These are phyloP conservation scores for Phoxinus dragarum DNA, from an alignment of 2,797 vertebrate species.

Conservation along the genomic window DNA sequence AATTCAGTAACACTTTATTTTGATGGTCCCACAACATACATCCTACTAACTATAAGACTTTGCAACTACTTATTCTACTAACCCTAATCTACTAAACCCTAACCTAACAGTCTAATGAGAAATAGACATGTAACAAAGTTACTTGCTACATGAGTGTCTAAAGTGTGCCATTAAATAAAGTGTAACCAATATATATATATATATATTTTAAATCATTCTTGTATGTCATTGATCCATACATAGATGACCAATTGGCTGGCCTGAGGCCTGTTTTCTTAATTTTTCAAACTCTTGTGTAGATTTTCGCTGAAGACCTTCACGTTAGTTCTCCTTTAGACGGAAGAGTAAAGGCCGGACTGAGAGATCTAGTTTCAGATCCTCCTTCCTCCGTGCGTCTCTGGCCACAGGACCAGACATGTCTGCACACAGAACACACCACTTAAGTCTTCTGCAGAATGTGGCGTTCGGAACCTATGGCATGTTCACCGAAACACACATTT, in stretches of 20 bases:
- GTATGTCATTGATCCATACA: neutral
- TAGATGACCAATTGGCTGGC: neutral
- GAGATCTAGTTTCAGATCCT: conserved; percentile 65
- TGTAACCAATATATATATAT: neutral
- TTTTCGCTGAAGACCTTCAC: neutral
- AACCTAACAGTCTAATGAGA: neutral
- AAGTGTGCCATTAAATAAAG: neutral
- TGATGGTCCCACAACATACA: neutral
- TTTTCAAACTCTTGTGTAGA: neutral
- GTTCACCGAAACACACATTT: conserved; percentile 21
- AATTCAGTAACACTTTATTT: neutral
- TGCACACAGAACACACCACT: conserved; percentile 54
- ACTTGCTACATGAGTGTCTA: neutral
- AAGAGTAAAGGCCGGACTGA: conserved; percentile 68
- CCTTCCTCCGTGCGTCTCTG: conserved; percentile 61
- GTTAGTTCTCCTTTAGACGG: conserved; percentile 34
- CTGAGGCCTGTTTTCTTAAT: neutral
- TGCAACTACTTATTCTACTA: neutral
- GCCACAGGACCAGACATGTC: conserved; percentile 83
- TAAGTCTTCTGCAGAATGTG: conserved; percentile 50
- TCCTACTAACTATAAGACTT: neutral
- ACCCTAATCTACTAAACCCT: neutral
- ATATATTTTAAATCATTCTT: neutral
- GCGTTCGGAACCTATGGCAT: conserved; percentile 10
- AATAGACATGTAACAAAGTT: neutral